Evolutionary conservation across 2,113 vertebrate species (phyloP).

Genomic region (Cynocephalus volans): DNA sequence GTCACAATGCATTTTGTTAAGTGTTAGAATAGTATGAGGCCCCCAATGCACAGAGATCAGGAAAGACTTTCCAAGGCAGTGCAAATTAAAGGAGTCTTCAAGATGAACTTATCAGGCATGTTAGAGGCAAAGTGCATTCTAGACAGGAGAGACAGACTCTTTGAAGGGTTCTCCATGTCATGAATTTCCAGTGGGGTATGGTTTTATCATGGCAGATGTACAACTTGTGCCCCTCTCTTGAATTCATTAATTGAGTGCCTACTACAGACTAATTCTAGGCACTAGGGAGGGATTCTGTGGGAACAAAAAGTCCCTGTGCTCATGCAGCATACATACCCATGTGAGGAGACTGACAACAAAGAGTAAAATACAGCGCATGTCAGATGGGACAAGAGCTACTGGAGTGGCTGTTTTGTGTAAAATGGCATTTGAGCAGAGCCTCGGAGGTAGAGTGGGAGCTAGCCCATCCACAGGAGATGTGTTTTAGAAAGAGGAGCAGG

Average conservation of each 20-base stretch:
- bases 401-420: background rate
- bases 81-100: background rate
- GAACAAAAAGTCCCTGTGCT: background rate
- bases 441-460: background rate
- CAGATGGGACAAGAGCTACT: background rate
- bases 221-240: background rate
- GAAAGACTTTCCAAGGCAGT: slow-evolving; percentile 1
- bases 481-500: background rate
- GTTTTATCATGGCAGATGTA: background rate
- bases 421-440: background rate
- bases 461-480: background rate
- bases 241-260: background rate
- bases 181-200: background rate
- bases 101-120: background rate
- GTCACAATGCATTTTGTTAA: background rate
- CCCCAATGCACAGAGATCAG: background rate
- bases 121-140: background rate
- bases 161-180: background rate
- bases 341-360: background rate
- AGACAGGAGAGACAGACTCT: background rate
- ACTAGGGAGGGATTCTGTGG: too few species aligned
- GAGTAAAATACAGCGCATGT: background rate
- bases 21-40: background rate
- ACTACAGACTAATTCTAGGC: background rate
- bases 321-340: background rate